These are phyloP conservation scores for Zoanthus sansibaricus DNA, from an alignment of 92 coral and sea anemone species.

Conservation along the genomic window DNA sequence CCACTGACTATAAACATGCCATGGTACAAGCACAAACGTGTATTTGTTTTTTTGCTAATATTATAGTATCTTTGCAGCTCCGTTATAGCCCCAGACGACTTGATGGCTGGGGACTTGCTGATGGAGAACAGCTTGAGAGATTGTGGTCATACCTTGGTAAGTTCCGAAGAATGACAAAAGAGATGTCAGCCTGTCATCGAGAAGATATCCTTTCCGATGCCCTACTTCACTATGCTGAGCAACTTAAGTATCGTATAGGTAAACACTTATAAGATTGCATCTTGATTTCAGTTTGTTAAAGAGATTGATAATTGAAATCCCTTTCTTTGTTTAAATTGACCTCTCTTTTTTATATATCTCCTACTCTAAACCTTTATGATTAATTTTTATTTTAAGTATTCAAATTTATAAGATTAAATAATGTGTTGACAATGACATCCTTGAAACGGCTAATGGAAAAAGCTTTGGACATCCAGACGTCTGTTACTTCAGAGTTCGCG, in stretches of 20 bases:
- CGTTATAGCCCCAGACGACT: constrained; percentile 68
- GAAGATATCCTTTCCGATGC: constrained; percentile 72
- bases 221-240: constrained; percentile 59
- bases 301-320: not conserved
- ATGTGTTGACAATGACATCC: constrained; percentile 16
- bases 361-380: not conserved
- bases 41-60: not conserved
- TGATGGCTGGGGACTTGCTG: constrained; percentile 74
- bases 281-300: not conserved
- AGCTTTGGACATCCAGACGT: constrained; percentile 6
- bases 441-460: constrained; percentile 25
- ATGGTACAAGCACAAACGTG: not conserved
- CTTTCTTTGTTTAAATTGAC: not conserved
- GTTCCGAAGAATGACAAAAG: constrained; percentile 71
- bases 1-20: constrained; percentile 1
- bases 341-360: constrained; percentile 2
- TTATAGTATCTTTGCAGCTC: constrained; percentile 32
- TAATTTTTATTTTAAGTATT: constrained; percentile 15
- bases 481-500: constrained; percentile 13
- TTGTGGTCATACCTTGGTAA: constrained; percentile 70
- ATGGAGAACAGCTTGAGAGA: constrained; percentile 69
- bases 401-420: constrained; percentile 3
- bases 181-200: constrained; percentile 70
- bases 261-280: not conserved
- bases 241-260: constrained; percentile 31